phyloP scores from a whole-genome alignment of 30 jellyfish, hydroid and myxozoan species.

The Turritopsis rubra region DNA sequence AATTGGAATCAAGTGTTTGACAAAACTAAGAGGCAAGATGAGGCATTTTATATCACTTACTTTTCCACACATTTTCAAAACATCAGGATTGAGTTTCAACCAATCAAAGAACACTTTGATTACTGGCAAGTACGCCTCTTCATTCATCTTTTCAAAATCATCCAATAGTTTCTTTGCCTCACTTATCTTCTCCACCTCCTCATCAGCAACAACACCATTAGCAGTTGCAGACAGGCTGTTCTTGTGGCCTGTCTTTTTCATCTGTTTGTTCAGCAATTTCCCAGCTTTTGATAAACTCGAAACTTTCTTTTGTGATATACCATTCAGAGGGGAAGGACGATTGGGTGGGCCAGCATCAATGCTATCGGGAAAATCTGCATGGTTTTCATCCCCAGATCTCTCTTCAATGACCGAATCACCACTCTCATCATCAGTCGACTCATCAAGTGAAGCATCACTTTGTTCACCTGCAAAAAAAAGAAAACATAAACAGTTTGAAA shows the following conservation, averaged over 20 bases:
- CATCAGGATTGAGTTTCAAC: slow-evolving; percentile 42
- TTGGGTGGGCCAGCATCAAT: neutral
- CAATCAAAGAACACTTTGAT: slow-evolving; percentile 62
- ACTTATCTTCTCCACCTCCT: slow-evolving; percentile 17
- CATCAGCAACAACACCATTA: slow-evolving; percentile 21
- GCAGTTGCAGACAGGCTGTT: slow-evolving; percentile 13
- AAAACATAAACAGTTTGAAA: no score
- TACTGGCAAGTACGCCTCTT: slow-evolving; percentile 44
- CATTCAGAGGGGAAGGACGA: slow-evolving; percentile 5
- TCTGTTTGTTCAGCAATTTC: slow-evolving; percentile 31
- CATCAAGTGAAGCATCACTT: neutral
- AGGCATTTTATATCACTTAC: no score
- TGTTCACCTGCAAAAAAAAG: slow-evolving; percentile 2
- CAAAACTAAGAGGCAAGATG: no score
- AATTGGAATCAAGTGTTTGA: no score
- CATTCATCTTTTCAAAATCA: slow-evolving; percentile 31
- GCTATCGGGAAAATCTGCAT: neutral
- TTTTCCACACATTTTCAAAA: slow-evolving; percentile 39
- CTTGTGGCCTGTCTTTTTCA: slow-evolving; percentile 15
- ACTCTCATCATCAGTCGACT: neutral
- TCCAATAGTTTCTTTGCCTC: slow-evolving; percentile 28
- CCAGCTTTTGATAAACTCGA: slow-evolving; percentile 48
- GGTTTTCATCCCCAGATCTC: neutral
- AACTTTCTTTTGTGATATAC: slow-evolving; percentile 14
- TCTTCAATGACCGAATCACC: slow-evolving; percentile 22